These are phyloP conservation scores for Vipera ursinii DNA, from an alignment of 2,797 vertebrate genomes.

Conservation along the genomic window DNA sequence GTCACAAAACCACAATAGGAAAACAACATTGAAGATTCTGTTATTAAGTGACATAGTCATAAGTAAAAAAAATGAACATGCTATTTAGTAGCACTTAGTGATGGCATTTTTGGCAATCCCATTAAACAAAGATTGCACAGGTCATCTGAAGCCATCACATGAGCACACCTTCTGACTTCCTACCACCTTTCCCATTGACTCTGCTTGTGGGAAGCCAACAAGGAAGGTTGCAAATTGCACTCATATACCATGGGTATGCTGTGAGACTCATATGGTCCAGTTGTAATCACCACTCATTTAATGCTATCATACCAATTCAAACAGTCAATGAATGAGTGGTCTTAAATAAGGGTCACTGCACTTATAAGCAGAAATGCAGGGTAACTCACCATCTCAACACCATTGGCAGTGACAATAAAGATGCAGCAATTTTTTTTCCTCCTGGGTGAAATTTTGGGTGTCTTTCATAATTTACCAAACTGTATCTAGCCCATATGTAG, in stretches of 20 bases:
- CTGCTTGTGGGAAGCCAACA: background rate
- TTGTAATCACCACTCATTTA: background rate
- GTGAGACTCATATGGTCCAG: background rate
- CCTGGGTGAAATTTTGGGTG: background rate
- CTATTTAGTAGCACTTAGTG: background rate
- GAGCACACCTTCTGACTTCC: background rate
- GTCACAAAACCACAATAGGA: background rate
- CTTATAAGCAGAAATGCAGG: background rate
- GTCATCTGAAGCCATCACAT: background rate
- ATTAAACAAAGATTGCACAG: background rate
- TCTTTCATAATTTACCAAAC: background rate
- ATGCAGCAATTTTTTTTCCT: background rate
- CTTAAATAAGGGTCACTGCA: background rate
- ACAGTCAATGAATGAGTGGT: background rate
- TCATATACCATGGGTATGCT: background rate
- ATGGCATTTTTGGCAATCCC: background rate
- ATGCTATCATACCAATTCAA: background rate
- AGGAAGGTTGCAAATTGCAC: background rate
- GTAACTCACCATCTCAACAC: background rate
- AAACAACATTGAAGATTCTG: background rate
- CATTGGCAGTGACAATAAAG: background rate
- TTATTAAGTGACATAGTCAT: background rate
- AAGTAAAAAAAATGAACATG: background rate
- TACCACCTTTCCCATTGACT: background rate
- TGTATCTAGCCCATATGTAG: background rate